Evolutionary conservation across 2,797 vertebrate genomes (phyloP).

Genomic region (Siniperca scherzeri): DNA sequence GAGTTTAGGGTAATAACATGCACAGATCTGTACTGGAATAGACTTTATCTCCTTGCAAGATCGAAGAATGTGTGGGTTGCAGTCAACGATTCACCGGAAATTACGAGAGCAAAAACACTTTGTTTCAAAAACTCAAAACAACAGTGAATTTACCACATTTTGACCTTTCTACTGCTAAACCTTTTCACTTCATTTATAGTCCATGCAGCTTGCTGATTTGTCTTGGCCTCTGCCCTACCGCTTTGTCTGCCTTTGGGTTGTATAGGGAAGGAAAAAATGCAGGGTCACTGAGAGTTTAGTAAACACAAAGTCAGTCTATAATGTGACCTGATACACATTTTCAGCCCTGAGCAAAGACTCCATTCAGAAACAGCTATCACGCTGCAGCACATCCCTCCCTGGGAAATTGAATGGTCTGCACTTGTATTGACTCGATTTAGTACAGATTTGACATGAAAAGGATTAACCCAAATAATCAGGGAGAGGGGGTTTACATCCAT

Average conservation of each 20-base stretch:
- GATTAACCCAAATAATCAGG: slow-evolving; percentile 36
- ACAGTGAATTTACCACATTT: slow-evolving; percentile 39
- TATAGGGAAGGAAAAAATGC: slow-evolving; percentile 62
- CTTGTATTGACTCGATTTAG: slow-evolving; percentile 45
- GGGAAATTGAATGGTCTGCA: slow-evolving; percentile 37
- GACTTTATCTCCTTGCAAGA: neutral
- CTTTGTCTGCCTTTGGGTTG: slow-evolving; percentile 47
- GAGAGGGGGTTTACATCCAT: slow-evolving; percentile 16
- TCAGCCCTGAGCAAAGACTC: slow-evolving; percentile 60
- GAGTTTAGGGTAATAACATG: neutral
- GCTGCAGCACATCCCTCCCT: slow-evolving; percentile 56
- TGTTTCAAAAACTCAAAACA: slow-evolving; percentile 33
- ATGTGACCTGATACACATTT: slow-evolving; percentile 66
- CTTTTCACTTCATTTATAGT: slow-evolving; percentile 48
- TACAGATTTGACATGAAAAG: slow-evolving; percentile 45
- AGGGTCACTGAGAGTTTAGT: slow-evolving; percentile 79
- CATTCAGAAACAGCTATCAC: slow-evolving; percentile 56
- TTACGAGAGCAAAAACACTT: neutral
- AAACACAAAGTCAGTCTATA: slow-evolving; percentile 67
- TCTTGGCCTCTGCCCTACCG: slow-evolving; percentile 44
- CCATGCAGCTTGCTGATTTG: slow-evolving; percentile 30
- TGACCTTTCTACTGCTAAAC: slow-evolving; percentile 63
- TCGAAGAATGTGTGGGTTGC: neutral
- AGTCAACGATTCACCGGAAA: neutral
- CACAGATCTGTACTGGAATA: neutral